Conservation (phyloP, 1,140 invertebrate genomes). For the Tribolium castaneum region DNA sequence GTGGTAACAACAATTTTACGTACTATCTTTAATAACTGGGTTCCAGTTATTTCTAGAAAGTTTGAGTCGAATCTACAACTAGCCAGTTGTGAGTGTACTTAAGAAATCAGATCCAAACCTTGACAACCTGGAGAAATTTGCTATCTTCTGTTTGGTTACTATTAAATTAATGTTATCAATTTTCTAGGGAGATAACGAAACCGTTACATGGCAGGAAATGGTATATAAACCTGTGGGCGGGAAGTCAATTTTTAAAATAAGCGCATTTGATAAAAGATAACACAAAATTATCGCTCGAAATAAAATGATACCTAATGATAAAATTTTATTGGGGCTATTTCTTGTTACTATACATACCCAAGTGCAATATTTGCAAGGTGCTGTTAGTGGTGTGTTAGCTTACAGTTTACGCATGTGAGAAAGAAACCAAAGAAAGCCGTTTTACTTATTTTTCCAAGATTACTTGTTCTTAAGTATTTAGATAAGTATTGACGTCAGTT, state of each 20-base stretch:
- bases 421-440: neutral
- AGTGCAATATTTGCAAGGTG: conserved; percentile 12
- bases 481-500: neutral
- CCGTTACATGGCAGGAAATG: neutral
- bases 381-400: conserved; percentile 24
- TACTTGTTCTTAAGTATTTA: neutral
- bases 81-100: conserved; percentile 11
- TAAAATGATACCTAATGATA: no score
- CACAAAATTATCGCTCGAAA: neutral
- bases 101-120: conserved; percentile 20
- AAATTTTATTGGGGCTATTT: neutral
- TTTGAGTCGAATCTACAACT: neutral
- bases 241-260: neutral
- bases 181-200: conserved; percentile 5
- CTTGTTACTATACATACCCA: conserved; percentile 15
- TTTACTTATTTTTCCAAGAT: neutral
- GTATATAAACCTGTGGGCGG: conserved; percentile 1
- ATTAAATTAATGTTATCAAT: neutral
- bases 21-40: neutral
- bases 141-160: neutral
- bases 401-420: conserved; percentile 3
- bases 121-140: neutral
- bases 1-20: conserved; percentile 2
- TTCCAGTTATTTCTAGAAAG: conserved; percentile 14
- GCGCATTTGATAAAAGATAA: neutral